Evolutionary conservation across 2,888 invertebrate species (phyloP).

Genomic region (Cantharis rustica): DNA sequence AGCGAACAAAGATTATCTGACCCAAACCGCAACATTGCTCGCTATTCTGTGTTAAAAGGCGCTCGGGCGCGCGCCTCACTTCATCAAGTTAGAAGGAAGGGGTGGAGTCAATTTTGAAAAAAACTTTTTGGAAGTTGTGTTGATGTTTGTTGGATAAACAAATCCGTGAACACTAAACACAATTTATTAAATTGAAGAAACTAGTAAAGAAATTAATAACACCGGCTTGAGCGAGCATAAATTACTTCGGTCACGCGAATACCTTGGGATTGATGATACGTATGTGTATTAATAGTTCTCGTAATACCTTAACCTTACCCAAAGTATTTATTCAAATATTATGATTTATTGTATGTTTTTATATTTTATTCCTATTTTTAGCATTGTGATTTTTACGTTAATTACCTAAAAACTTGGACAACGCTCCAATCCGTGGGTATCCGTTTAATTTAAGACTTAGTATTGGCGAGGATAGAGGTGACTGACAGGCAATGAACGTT

Average conservation of each 20-base stretch:
- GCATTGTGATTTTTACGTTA: not conserved
- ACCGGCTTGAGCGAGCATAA: not conserved
- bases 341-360: not conserved
- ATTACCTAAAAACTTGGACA: not conserved
- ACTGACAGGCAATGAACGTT: too few relatives aligned
- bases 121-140: not conserved
- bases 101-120: not conserved
- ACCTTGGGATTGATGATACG: not conserved
- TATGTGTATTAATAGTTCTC: not conserved
- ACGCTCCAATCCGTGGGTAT: not conserved
- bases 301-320: not conserved
- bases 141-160: not conserved
- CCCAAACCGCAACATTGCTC: too few relatives aligned
- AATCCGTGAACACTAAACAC: not conserved
- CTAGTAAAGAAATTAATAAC: not conserved
- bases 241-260: not conserved
- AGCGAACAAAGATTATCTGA: too few relatives aligned
- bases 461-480: too few relatives aligned
- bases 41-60: too few relatives aligned
- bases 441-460: too few relatives aligned
- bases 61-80: too few relatives aligned
- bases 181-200: not conserved
- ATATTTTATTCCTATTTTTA: not conserved
- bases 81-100: too few relatives aligned
- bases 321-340: not conserved